A percentile compares a stretch with the other conserved stretches of the same genome.
These are phyloP conservation scores for Dasysyrphus albostriatus DNA, from an alignment of 2,888 invertebrate genomes.

Conservation along the genomic window DNA sequence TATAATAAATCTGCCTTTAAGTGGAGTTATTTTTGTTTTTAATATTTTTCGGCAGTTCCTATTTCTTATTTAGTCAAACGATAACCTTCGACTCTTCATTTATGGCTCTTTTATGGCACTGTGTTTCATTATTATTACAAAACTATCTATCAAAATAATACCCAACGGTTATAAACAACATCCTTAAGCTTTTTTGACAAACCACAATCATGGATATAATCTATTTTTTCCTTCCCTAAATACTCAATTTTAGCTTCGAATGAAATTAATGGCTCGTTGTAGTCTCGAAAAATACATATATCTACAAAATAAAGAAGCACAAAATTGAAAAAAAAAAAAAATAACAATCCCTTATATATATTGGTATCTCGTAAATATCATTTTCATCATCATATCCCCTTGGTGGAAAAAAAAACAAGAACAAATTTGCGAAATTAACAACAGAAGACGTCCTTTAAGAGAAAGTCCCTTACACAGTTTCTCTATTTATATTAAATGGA, in stretches of 20 bases:
- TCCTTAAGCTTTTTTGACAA: constrained; percentile 70
- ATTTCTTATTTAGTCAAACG: not conserved
- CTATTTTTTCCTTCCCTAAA: constrained; percentile 46
- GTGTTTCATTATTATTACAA: constrained; percentile 27
- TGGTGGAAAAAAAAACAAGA: constrained; percentile 20
- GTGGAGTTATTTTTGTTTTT: not conserved
- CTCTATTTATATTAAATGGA: not conserved
- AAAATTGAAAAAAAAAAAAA: constrained; percentile 15
- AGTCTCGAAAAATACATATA: constrained; percentile 2
- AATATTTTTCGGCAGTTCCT: not conserved
- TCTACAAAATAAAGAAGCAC: not conserved
- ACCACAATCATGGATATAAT: constrained; percentile 71
- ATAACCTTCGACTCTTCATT: constrained; percentile 14
- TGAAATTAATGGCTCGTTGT: constrained; percentile 62
- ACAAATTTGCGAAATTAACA: constrained; percentile 6
- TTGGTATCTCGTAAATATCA: constrained; percentile 67
- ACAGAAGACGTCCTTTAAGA: constrained; percentile 1
- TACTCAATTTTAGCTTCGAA: constrained; percentile 62
- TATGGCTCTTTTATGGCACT: constrained; percentile 19
- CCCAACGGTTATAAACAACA: constrained; percentile 47
- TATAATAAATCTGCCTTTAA: constrained; percentile 13
- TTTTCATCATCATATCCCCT: constrained; percentile 56
- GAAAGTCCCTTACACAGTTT: constrained; percentile 9
- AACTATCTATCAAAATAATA: constrained; percentile 47
- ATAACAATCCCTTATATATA: constrained; percentile 38